Conservation (phyloP, 2,113 vertebrate genomes). For the Anoura caudifer region DNA sequence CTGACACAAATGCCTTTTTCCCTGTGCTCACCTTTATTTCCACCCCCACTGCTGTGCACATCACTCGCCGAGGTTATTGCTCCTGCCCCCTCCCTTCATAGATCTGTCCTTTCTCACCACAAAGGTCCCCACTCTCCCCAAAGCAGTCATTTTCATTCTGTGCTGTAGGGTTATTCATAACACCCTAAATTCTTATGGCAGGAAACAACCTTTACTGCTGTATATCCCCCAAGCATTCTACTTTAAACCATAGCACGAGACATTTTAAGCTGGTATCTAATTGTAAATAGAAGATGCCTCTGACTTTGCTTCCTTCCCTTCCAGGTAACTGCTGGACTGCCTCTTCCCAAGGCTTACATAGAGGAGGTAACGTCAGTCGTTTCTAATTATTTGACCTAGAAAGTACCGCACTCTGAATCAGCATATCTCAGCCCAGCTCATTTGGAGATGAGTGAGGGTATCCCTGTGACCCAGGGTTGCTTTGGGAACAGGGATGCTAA, state of each 20-base stretch:
- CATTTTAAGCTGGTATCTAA: neutral
- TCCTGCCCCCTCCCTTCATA: neutral
- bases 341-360: constrained; percentile 92
- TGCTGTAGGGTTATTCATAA: neutral
- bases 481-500: neutral
- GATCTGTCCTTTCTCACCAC: neutral
- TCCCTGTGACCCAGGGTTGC: neutral
- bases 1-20: neutral
- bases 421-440: neutral
- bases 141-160: neutral
- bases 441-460: neutral
- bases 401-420: neutral
- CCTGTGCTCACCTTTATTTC: neutral
- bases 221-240: fast-evolving
- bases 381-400: neutral
- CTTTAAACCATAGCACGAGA: neutral
- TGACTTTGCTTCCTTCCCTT: constrained; percentile 42
- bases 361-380: constrained; percentile 88
- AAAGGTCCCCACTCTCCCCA: neutral
- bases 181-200: neutral
- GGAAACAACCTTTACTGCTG: neutral
- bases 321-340: constrained; percentile 94
- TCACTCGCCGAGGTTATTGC: neutral
- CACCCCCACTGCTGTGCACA: neutral
- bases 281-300: neutral